Evolutionary conservation across 2,797 vertebrate species (phyloP).

Genomic region (Halcyon smyrnensis): DNA sequence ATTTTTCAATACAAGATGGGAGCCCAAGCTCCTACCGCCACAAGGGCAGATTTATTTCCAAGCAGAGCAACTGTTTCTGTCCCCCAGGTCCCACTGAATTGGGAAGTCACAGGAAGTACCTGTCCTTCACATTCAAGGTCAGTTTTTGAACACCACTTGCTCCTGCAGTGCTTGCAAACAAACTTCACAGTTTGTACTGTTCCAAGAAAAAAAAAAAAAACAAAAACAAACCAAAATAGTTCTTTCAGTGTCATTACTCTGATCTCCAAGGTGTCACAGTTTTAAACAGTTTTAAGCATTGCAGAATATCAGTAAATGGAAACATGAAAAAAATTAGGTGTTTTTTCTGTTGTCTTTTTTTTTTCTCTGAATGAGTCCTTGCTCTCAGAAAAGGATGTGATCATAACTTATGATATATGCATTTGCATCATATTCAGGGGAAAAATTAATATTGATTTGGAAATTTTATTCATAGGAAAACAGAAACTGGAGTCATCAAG

Average conservation of each 20-base stretch:
- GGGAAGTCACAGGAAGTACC: not conserved
- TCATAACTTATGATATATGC: not conserved
- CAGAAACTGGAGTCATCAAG: not conserved
- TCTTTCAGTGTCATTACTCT: not conserved
- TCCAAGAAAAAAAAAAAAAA: not conserved
- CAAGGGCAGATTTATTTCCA: not conserved
- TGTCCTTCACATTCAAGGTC: not conserved
- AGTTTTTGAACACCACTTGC: not conserved
- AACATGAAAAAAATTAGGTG: not conserved
- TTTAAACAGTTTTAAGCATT: not conserved
- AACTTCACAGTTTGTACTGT: not conserved
- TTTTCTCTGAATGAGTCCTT: not conserved
- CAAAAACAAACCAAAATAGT: no score
- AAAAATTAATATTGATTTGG: not conserved
- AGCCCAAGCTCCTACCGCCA: not conserved
- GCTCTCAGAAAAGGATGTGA: not conserved
- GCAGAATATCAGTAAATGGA: not conserved
- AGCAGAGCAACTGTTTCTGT: not conserved
- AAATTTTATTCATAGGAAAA: not conserved
- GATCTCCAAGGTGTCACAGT: not conserved
- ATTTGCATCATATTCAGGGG: not conserved
- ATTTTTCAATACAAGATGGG: not conserved
- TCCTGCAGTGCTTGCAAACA: not conserved
- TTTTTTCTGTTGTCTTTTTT: not conserved
- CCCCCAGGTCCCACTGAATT: not conserved